Evolutionary conservation across 2,113 vertebrate genomes (phyloP), one percentile per base, ranked within the genome.

Genomic region (Silurus glanis): DNA sequence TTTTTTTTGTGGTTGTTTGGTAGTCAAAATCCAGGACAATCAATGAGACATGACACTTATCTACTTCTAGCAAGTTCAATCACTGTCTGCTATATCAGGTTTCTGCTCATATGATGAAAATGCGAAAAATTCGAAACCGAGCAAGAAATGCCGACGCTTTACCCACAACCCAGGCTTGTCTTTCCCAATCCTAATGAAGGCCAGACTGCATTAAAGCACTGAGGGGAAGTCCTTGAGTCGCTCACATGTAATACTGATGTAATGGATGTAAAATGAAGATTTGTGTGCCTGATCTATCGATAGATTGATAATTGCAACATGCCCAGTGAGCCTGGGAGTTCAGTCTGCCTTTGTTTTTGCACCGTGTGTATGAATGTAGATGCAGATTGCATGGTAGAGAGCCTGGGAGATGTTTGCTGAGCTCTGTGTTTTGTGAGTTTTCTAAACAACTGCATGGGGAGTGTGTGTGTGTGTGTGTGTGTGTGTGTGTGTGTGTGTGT

Each of bases 401-500:
- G 21, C 28, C 14, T 75, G 49, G 78, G 47, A 67, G 62, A 55
- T 49, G 55, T 80, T 85, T 85, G 86, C 59, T 88, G 89, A 90
- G 80, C 86, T 90, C 81, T 80, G 84, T 89, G 86, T 87, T 88
- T 74, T 89, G 80, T 85, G 85, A 88, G 89, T 84, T 79, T 83
- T 80, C 56, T 86, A 85, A 83, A 85, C 87, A 37, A 37, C 37
- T 37, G 37, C 37, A 37, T 37, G 37, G 37, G 37, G 37, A 37
- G 37, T 37, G 37, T 84, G 86, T 87, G 85, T 75, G n/a, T n/a
- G n/a, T n/a, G n/a, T n/a, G n/a, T n/a, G n/a, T n/a, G n/a, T n/a
- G n/a, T n/a, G n/a, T n/a, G n/a, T n/a, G n/a, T n/a, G n/a, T n/a
- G n/a, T n/a, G n/a, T n/a, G n/a, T n/a, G n/a, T n/a, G n/a, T n/a